Evolutionary conservation across 1,140 invertebrate species (phyloP).

Genomic region (Drosophila rhopaloa): DNA sequence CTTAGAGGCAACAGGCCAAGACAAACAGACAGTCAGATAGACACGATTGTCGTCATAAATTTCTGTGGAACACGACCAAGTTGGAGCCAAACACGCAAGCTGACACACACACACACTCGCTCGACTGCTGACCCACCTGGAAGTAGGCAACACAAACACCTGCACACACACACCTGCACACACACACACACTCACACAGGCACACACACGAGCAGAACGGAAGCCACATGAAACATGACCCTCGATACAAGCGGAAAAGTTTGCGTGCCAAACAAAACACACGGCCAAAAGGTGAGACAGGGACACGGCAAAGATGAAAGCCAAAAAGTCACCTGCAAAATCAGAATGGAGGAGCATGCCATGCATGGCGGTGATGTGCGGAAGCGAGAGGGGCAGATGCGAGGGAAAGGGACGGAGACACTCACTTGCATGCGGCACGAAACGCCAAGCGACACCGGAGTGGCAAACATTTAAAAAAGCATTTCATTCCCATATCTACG

Average conservation of each 20-base stretch:
- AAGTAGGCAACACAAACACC: conserved; percentile 58
- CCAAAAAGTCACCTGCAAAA: conserved; percentile 38
- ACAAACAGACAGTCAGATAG: conserved; percentile 46
- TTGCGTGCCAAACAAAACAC: conserved; percentile 72
- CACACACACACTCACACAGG: conserved; percentile 25
- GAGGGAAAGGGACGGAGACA: not conserved
- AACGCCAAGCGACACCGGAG: conserved; percentile 32
- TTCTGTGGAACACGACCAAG: conserved; percentile 42
- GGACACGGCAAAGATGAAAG: conserved; percentile 21
- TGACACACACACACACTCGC: conserved; percentile 7
- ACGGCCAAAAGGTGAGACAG: conserved; percentile 31
- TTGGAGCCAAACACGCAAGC: conserved; percentile 49
- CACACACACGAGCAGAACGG: conserved; percentile 29
- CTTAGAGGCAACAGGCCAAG: conserved; percentile 31
- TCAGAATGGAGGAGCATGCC: conserved; percentile 11
- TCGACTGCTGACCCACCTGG: conserved; percentile 42
- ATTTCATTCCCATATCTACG: conserved; percentile 58
- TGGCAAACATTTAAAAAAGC: conserved; percentile 66
- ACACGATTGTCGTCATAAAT: conserved; percentile 71
- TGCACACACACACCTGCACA: conserved; percentile 20
- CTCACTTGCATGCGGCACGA: conserved; percentile 56
- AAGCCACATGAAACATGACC: conserved; percentile 73
- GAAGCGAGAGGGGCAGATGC: not conserved
- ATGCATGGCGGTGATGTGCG: not conserved
- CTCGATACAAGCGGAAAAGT: conserved; percentile 60